Conservation (phyloP, 2,113 vertebrate genomes). For the Prietella phreatophila region DNA sequence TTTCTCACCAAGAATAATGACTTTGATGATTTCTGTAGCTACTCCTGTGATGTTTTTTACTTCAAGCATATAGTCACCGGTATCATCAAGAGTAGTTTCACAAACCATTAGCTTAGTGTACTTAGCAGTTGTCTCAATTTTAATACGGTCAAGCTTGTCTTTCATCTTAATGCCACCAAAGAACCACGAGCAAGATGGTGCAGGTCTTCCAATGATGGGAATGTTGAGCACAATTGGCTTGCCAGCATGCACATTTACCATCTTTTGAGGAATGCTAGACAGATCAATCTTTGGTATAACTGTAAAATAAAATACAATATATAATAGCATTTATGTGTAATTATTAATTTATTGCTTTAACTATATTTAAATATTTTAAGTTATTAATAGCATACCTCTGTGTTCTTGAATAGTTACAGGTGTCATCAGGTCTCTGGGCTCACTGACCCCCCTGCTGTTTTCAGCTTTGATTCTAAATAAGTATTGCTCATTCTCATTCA, state of each 20-base stretch:
- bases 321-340: not conserved
- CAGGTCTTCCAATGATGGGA: slow-evolving; percentile 85
- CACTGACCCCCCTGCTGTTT: slow-evolving; percentile 91
- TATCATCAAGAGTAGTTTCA: slow-evolving; percentile 92
- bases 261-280: slow-evolving; percentile 89
- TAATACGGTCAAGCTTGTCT: slow-evolving; percentile 89
- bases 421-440: slow-evolving; percentile 87
- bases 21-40: slow-evolving; percentile 84
- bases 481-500: slow-evolving; percentile 94
- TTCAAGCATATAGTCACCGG: slow-evolving; percentile 87
- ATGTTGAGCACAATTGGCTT: slow-evolving; percentile 87
- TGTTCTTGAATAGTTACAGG: slow-evolving; percentile 87
- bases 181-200: slow-evolving; percentile 87
- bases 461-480: slow-evolving; percentile 90
- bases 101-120: slow-evolving; percentile 83
- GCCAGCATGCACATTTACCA: slow-evolving; percentile 83
- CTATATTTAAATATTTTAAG: not conserved
- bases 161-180: slow-evolving; percentile 85
- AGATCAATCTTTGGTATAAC: slow-evolving; percentile 91
- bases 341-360: not conserved
- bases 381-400: slow-evolving; percentile 75
- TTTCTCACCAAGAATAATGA: slow-evolving; percentile 92
- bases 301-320: slow-evolving; percentile 56
- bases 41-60: slow-evolving; percentile 86
- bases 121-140: slow-evolving; percentile 84